These are phyloP conservation scores for Malurus leucopterus DNA, from an alignment of 2,797 vertebrate genomes.

Conservation along the genomic window DNA sequence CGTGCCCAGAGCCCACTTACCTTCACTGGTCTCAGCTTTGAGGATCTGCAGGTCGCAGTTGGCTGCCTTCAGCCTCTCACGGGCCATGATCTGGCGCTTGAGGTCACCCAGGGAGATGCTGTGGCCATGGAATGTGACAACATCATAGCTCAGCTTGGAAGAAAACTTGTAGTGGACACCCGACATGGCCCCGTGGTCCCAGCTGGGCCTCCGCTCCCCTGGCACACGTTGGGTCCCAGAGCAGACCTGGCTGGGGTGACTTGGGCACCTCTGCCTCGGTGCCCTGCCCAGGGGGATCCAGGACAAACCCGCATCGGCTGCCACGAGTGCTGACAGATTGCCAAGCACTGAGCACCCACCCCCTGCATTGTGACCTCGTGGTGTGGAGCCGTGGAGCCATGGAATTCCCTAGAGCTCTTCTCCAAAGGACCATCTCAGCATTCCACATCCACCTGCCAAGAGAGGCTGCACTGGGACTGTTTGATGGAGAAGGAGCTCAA, in stretches of 20 bases:
- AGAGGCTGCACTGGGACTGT: background rate
- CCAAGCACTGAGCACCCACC: background rate
- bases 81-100: background rate
- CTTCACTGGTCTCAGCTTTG: background rate
- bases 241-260: background rate
- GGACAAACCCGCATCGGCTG: fast-evolving
- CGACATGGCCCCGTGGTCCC: background rate
- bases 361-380: background rate
- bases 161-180: background rate
- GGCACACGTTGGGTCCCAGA: background rate
- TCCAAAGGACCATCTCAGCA: too few relatives aligned
- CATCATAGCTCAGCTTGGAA: background rate
- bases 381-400: fast-evolving
- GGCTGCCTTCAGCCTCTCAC: background rate
- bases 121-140: background rate
- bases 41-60: background rate
- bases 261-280: background rate
- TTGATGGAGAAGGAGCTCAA: background rate
- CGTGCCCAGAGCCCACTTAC: background rate
- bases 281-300: background rate
- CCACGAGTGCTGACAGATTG: background rate
- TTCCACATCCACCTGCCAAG: background rate
- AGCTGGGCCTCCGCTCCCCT: background rate
- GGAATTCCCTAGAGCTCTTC: background rate
- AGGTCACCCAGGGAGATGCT: background rate